Base-by-base conservation (phyloP, 2,888 invertebrate species). In the Pristionchus mayeri region DNA sequence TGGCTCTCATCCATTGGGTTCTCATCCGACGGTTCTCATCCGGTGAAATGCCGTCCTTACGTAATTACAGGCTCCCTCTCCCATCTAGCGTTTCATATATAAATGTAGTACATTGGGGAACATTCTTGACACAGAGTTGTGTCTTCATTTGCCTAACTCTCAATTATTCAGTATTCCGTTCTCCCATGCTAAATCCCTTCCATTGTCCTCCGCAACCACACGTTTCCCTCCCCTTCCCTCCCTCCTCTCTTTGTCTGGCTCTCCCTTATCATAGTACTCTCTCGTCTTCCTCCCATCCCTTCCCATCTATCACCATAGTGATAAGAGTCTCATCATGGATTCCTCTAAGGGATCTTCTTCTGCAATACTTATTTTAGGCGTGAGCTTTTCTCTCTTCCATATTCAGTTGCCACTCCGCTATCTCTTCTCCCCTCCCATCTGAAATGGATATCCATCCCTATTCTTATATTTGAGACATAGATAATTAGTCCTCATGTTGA, bases 391-490 rank as follows among this genome's bases (percentile, higher is more conserved):
- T 67, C 67, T 27, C 67, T 67, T 37, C 67, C 67, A 67, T 34
- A 75, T 75, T 48, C 75, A 75, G 27, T 48, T 75, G 44, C 48
- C 48, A 44, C 75, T 48, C 27, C 71, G n/a, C 71, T 71, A n/a
- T 40, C 40, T 40, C 75, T 48, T 75, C 75, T 34, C 75, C 27
- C 21, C 44, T 16, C 37, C 44, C n/a, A 40, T 40, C 75, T 75
- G 44, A n/a, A n/a, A n/a, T n/a, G n/a, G 13, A 34, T 63, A 24
- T 63, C 75, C 34, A 3, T 67, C 75, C 9, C 75, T 48, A 44
- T 75, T 27, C 48, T 24, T 27, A 48, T 21, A 21, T 34, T n/a
- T n/a, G n/a, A n/a, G n/a, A n/a, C n/a, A n/a, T n/a, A n/a, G n/a
- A n/a, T n/a, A n/a, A n/a, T n/a, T n/a, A n/a, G n/a, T n/a, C n/a